Conservation (phyloP, 1,140 invertebrate species). For the Yoshiicerus persimilis region DNA sequence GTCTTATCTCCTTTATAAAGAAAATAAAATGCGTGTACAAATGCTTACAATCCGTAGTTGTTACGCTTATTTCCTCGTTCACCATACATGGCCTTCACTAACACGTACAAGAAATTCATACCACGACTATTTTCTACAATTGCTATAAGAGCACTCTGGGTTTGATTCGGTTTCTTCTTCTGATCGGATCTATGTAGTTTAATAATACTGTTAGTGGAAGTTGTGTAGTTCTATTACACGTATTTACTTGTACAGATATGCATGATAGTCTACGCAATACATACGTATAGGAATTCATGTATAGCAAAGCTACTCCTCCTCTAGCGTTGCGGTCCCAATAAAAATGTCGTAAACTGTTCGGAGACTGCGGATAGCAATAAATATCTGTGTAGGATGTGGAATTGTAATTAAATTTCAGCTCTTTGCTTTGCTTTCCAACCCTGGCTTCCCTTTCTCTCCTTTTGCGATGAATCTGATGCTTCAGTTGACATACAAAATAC, state of each 20-base stretch:
- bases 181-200: too few species aligned
- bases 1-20: neutral
- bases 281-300: neutral
- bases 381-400: conserved; percentile 22
- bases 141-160: too few species aligned
- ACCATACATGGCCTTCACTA: too few species aligned
- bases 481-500: neutral
- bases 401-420: conserved; percentile 4
- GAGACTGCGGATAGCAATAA: conserved; percentile 19
- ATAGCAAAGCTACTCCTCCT: neutral
- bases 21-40: neutral
- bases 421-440: neutral
- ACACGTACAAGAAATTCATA: too few species aligned
- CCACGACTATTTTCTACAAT: too few species aligned
- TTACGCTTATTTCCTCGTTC: too few species aligned
- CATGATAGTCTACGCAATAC: too few species aligned
- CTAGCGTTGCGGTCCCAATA: conserved; percentile 20
- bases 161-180: too few species aligned
- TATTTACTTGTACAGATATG: neutral
- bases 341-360: conserved; percentile 17
- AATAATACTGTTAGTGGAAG: too few species aligned
- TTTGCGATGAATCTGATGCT: neutral
- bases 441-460: neutral
- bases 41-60: too few species aligned
- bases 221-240: neutral